Conservation (phyloP, 2,797 vertebrate genomes). For the Betta splendens region DNA sequence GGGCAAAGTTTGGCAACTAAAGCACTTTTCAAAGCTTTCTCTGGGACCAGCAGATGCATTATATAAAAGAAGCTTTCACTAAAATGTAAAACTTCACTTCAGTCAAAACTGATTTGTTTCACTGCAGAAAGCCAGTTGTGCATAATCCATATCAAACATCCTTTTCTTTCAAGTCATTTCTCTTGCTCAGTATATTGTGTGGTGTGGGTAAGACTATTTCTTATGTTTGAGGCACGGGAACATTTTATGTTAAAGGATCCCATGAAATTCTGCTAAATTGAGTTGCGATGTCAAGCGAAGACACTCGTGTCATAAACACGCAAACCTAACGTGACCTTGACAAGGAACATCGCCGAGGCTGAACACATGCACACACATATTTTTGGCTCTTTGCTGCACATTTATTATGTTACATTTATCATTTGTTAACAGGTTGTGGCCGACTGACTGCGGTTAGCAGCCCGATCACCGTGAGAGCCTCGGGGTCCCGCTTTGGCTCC, state of each 20-base stretch:
- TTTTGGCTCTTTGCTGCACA: not conserved
- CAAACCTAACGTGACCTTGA: conserved; percentile 7
- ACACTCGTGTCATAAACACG: conserved; percentile 19
- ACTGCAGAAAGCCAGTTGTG: not conserved
- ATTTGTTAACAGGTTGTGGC: conserved; percentile 85
- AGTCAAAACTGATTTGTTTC: not conserved
- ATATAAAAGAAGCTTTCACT: not conserved
- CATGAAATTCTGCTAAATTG: not conserved
- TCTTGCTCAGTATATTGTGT: not conserved
- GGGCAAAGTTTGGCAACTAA: not conserved
- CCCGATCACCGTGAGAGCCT: conserved; percentile 91
- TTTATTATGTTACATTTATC: conserved; percentile 1
- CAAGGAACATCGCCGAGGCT: not conserved
- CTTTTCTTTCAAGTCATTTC: not conserved
- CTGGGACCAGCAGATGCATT: too few relatives aligned
- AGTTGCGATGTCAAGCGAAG: conserved; percentile 1
- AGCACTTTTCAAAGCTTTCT: not conserved
- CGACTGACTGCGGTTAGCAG: conserved; percentile 90
- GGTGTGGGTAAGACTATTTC: not conserved
- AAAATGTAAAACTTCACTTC: not conserved
- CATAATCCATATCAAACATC: not conserved
- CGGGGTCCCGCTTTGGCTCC: conserved; percentile 93
- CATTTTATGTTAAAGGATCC: not conserved
- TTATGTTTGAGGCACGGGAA: not conserved
- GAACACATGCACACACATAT: not conserved